These are phyloP conservation scores for Circaetus gallicus DNA, from an alignment of 2,113 vertebrate genomes.

Conservation along the genomic window DNA sequence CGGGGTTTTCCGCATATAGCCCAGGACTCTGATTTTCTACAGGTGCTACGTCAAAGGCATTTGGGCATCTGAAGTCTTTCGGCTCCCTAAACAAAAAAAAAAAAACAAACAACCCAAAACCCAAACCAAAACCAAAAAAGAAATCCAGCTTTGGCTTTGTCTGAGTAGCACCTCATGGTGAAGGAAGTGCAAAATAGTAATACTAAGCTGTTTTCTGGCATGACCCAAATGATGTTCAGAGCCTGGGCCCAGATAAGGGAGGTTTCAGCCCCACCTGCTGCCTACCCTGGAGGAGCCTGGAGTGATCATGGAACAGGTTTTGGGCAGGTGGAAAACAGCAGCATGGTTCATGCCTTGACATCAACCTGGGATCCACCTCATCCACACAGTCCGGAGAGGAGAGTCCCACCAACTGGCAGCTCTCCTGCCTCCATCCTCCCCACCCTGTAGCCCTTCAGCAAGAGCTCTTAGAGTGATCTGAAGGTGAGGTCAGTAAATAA, in stretches of 20 bases:
- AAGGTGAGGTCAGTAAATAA: neutral
- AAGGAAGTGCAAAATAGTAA: neutral
- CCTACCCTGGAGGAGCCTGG: neutral
- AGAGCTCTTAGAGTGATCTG: neutral
- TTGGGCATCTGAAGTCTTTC: neutral
- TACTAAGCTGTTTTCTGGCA: neutral
- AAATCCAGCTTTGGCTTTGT: neutral
- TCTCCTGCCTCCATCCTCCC: neutral
- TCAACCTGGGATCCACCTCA: neutral
- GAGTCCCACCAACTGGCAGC: neutral
- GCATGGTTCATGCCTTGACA: neutral
- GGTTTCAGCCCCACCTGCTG: neutral
- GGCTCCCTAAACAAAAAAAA: neutral
- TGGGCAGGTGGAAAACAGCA: neutral
- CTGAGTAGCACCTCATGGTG: neutral
- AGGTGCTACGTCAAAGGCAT: neutral
- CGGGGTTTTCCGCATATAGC: neutral
- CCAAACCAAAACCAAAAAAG: neutral
- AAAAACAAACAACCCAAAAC: too few relatives aligned
- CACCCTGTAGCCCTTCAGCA: neutral
- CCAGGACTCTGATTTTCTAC: neutral
- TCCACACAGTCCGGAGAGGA: neutral
- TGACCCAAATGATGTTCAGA: neutral
- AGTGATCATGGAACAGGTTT: neutral
- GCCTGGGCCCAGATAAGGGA: neutral